Percentiles rank a stretch among this genome's conserved stretches.
phyloP scores from a whole-genome alignment of 1,140 invertebrate species.

The Macrotrachela quadricornifera region DNA sequence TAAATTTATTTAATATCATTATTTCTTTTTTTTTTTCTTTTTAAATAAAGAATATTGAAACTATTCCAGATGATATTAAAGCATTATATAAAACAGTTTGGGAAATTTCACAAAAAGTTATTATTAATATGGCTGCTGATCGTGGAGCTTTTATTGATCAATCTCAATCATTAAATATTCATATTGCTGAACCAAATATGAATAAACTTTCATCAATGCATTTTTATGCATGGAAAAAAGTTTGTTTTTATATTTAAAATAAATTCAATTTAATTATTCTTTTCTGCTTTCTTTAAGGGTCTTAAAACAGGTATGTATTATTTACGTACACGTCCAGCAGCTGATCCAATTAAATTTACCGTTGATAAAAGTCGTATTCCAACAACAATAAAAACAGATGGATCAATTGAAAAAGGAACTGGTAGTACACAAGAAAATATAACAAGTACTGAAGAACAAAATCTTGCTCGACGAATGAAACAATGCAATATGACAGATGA shows the following conservation, averaged over 20 bases:
- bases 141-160: constrained; percentile 94
- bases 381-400: constrained; percentile 32
- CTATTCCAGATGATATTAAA: constrained; percentile 69
- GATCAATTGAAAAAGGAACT: neutral
- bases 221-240: constrained; percentile 81
- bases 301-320: constrained; percentile 99
- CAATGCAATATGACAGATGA: neutral
- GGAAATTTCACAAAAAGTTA: constrained; percentile 83
- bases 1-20: constrained; percentile 5
- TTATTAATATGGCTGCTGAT: constrained; percentile 92
- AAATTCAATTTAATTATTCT: constrained; percentile 9
- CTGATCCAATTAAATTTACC: constrained; percentile 86
- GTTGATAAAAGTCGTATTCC: constrained; percentile 52
- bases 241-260: neutral
- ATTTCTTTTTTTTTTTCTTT: constrained; percentile 33
- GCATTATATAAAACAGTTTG: constrained; percentile 89
- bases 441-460: neutral
- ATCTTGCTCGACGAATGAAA: neutral
- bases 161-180: constrained; percentile 86
- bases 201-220: constrained; percentile 89
- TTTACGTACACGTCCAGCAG: constrained; percentile 80
- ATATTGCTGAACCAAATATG: constrained; percentile 77
- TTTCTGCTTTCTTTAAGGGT: too few species aligned
- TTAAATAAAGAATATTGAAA: constrained; percentile 51
- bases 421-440: neutral